These are phyloP conservation scores for Mugil cephalus DNA, from an alignment of 2,113 vertebrate species.

Conservation along the genomic window DNA sequence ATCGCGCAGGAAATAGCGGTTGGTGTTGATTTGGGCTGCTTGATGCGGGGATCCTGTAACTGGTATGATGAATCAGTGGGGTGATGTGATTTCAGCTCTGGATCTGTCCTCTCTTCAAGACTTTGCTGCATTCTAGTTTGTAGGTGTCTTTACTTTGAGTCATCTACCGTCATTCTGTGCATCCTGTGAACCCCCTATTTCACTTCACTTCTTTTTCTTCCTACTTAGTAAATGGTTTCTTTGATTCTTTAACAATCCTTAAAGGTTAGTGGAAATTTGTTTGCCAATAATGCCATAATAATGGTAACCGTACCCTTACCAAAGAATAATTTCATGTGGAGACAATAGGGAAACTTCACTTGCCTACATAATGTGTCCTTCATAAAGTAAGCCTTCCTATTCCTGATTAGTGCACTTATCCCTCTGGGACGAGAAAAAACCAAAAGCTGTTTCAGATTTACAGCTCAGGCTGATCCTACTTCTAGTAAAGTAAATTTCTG, in stretches of 20 bases:
- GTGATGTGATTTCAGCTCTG: conserved; percentile 44
- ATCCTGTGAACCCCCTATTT: conserved; percentile 20
- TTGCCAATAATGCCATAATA: background rate
- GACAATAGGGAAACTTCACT: background rate
- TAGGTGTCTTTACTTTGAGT: conserved; percentile 28
- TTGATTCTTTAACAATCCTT: background rate
- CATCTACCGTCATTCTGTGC: conserved; percentile 35
- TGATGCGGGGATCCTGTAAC: conserved; percentile 22
- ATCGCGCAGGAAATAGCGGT: conserved; percentile 45
- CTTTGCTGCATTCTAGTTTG: conserved; percentile 9
- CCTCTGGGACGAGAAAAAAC: conserved; percentile 1
- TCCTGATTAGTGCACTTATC: background rate
- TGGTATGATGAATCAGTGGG: conserved; percentile 12
- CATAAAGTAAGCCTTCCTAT: background rate
- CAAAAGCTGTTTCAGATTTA: conserved; percentile 33
- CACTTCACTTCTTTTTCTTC: background rate
- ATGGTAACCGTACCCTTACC: background rate
- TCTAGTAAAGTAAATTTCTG: conserved; percentile 38
- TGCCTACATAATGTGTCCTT: background rate
- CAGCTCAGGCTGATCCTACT: conserved; percentile 38
- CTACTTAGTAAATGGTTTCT: background rate
- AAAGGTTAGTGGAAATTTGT: background rate
- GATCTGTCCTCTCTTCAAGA: conserved; percentile 14
- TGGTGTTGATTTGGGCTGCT: conserved; percentile 34
- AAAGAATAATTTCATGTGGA: background rate